These are phyloP conservation scores for Poeciliopsis retropinna DNA, from an alignment of 2,113 vertebrate genomes.

Conservation along the genomic window DNA sequence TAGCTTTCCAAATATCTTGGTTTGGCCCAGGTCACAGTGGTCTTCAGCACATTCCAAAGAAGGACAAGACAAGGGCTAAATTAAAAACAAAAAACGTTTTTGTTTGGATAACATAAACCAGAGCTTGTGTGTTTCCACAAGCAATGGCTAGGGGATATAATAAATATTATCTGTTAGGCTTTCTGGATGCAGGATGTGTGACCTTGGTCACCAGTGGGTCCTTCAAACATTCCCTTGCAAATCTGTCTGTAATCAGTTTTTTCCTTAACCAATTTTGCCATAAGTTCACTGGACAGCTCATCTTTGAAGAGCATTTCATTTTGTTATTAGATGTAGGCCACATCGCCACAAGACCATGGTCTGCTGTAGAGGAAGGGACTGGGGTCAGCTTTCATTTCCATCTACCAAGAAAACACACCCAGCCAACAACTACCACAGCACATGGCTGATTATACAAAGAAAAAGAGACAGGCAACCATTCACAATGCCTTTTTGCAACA, in stretches of 20 bases:
- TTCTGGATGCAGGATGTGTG: constrained; percentile 2
- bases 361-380: constrained; percentile 7
- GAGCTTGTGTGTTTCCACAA: constrained; percentile 4
- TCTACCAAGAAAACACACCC: constrained; percentile 23
- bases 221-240: constrained; percentile 2
- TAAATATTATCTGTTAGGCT: neutral
- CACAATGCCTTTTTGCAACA: constrained; percentile 13
- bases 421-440: constrained; percentile 24
- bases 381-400: constrained; percentile 48
- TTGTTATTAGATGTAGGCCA: constrained; percentile 21
- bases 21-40: constrained; percentile 36
- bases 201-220: neutral
- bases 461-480: constrained; percentile 26
- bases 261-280: neutral
- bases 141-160: neutral
- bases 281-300: constrained; percentile 22
- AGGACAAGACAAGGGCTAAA: constrained; percentile 23
- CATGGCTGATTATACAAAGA: constrained; percentile 26
- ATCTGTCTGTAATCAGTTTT: neutral
- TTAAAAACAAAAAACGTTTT: constrained; percentile 16
- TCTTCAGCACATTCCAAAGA: constrained; percentile 27
- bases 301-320: constrained; percentile 15
- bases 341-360: constrained; percentile 29
- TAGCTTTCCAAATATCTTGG: constrained; percentile 2
- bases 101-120: neutral